Base-by-base conservation (phyloP, 2,113 vertebrate species). In the Paracanthobrama guichenoti region DNA sequence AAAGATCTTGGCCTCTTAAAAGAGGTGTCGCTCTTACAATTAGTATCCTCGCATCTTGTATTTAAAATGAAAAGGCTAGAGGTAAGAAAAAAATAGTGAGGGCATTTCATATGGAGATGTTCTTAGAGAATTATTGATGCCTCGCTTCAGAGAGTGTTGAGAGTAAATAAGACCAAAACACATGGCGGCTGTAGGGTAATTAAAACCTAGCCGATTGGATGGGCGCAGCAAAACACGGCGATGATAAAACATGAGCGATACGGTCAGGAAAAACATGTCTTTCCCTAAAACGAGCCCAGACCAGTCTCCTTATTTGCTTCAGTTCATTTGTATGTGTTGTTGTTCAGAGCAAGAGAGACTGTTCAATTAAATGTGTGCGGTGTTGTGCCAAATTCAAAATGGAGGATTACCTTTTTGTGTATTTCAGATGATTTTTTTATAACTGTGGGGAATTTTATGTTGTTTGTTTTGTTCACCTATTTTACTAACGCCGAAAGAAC, bases 121-220 rank as follows among this genome's bases (percentile, higher is more conserved):
- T 89, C 81, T 90, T 50, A 86, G 83, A 26, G 62, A 89, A 86
- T 42, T 88, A 87, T 83, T 84, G 89, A 89, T 86, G 16, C 62
- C 69, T 53, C 62, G 76, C 50, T 82, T 67, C 14, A 81, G 46
- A 85, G 89, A 78, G 84, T 50, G 82, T 79, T 81, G 83, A 73
- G 35, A 89, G 74, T 86, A 90, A 90, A 88, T 83, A 87, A 87
- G 39, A 85, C 66, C 72, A 88, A 85, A 90, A 69, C 64, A 39
- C 87, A 86, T 86, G 64, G 90, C 88, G 57, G 84, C 24, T 77
- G 8, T 88, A 84, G 87, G 85, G 81, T 81, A 91, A 91, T 91
- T 93, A 89, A 92, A 90, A 92, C 88, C 84, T 75, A 75, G 42
- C 67, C 62, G 79, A 88, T 22, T 83, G 82, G 91, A 79, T 91